Evolutionary conservation across 2,888 invertebrate species (phyloP), one percentile per base, ranked within the genome.

Genomic region (Apamea crenata): DNA sequence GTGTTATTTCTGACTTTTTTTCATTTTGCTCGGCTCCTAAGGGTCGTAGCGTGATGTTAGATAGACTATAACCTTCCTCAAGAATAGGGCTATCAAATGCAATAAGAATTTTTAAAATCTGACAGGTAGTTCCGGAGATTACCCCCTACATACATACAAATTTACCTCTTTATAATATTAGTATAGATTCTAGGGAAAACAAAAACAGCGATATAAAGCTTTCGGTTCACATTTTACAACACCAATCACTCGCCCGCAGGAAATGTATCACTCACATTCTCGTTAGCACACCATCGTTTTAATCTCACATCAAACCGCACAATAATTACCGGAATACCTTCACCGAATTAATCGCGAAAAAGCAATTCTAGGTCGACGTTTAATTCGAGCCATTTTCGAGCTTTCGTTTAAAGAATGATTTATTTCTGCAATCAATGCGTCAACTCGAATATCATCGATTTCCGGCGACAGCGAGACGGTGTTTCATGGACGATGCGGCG

Each of bases 391-490:
- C 32, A 59, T 77, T 81, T 71, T 71, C 83, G 90, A 88, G 90
- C 89, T 88, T 89, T 74, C 86, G 88, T 78, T 82, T 88, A 86
- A 89, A 89, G 87, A 89, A 91, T 93, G 92, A 93, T 93, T 93
- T 93, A 93, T 91, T 85, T 83, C 83, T 56, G 89, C 93, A 93
- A 93, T 93, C 92, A 93, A 91, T 88, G 84, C 90, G 92, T 91
- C 92, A 90, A 89, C 87, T 79, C 74, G 84, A 80, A 84, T 84
- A 88, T 87, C 84, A 81, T 75, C 59, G 81, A 84, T 77, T 84
- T 76, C 72, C 69, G 74, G 77, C 85, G 86, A 84, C 84, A 85
- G 74, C 82, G 80, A 76, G 78, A 72, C 75, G 53, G 72, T 88
- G 77, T 83, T 88, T 88, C 82, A 82, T 82, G 83, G 83, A 70